Evolutionary conservation across 2,888 invertebrate species (phyloP), one percentile per base, ranked within the genome.

Genomic region (Trachelus troglodyta): DNA sequence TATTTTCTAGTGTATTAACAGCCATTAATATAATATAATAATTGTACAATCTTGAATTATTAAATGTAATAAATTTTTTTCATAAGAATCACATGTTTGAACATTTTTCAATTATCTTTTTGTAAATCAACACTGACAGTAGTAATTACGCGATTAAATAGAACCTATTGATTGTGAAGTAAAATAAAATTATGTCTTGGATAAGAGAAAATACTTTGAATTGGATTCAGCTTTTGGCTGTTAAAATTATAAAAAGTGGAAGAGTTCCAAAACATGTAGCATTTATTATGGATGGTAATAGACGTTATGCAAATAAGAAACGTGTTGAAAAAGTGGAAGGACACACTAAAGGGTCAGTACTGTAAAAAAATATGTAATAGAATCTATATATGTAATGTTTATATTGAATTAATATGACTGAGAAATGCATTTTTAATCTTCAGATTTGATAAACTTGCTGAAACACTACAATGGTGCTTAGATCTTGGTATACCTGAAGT

Each of bases 201-300:
- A 94, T 98, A 80, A 94, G 95, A 77, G 95, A 97, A 82, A 94
- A 94, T 83, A 93, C 95, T 80, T 93, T 96, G 85, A 94, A 94
- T 80, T 96, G 96, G 94, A 92, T 96, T 79, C 97, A 98, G 92
- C 93, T 93, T 76, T 92, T 97, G 76, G 96, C 96, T 86, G 92
- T 95, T 35, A 94, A 94, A 83, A 93, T 98, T 12, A 92, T 98
- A 34, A 96, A 95, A 91, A 94, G 95, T 69, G 98, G 98, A 4
- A 94, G 95, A 40, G 93, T 99, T 79, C 99, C 99, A 0, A 94
- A 94, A 81, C 99, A 99, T 92, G 93, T 99, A 82, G 99, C 99
- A 1, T 96, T 99, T 89, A 99, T 99, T 81, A 99, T 99, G 99
- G 99, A 99, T 92, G 99, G 99, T 11, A 99, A 99, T 92, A 94